phyloP scores from a whole-genome alignment of 2,113 vertebrate genomes.

The Aspiorhynchus laticeps region DNA sequence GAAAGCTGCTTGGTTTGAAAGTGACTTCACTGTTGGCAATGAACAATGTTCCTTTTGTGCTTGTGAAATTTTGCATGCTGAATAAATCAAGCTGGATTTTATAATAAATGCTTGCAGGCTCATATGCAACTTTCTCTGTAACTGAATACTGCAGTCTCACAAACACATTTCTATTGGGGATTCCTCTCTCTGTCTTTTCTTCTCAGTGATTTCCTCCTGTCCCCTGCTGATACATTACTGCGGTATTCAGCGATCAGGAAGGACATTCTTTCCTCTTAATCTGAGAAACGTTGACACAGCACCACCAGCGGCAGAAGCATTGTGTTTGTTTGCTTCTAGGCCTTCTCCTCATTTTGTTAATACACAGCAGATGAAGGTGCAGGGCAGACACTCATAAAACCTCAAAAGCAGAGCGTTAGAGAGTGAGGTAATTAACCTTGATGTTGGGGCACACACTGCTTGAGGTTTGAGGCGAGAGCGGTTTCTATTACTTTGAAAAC shows the following conservation, averaged over 20 bases:
- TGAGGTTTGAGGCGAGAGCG: neutral
- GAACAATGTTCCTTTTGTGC: neutral
- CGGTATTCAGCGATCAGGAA: conserved; percentile 58
- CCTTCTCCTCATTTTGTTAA: neutral
- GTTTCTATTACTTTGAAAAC: neutral
- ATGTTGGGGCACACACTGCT: neutral
- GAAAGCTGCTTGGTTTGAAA: too few relatives aligned
- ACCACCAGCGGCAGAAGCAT: neutral
- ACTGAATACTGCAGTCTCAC: neutral
- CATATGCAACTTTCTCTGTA: neutral
- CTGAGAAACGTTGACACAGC: conserved; percentile 45
- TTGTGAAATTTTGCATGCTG: neutral
- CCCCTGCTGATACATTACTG: conserved; percentile 60
- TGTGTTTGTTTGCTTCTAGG: neutral
- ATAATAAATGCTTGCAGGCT: neutral
- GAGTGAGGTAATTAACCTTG: conserved; percentile 37
- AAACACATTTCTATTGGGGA: conserved; percentile 18
- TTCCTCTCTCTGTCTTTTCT: conserved; percentile 41
- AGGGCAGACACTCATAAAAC: neutral
- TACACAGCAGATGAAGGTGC: neutral
- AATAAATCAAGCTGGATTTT: conserved; percentile 2
- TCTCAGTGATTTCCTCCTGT: conserved; percentile 41
- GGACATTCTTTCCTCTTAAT: conserved; percentile 25
- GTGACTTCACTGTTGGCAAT: neutral
- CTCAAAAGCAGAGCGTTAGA: neutral